Base-by-base conservation (phyloP, 2,113 vertebrate species). In the Turnix velox region DNA sequence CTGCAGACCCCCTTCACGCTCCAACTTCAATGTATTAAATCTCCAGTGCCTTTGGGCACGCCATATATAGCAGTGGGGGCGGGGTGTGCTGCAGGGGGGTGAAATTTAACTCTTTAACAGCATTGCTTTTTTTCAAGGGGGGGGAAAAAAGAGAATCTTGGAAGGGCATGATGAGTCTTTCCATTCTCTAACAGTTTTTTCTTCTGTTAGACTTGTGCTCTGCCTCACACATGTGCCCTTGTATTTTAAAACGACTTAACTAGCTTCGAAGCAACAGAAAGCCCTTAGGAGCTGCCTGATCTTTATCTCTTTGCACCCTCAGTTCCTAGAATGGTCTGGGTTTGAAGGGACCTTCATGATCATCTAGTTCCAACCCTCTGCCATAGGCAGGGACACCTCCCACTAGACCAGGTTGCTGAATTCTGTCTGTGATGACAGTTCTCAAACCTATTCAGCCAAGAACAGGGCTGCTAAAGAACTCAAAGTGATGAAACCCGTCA, bases 1-100 rank as follows among this genome's bases (percentile, higher is more conserved):
- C 93, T 92, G 93, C 94, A 94, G 95, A 94, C 91, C 93, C 91
- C 94, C 91, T 95, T 95, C 95, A 95, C 73, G 91, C 94, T 96
- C 93, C 74, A 93, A 79, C 94, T 78, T 94, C 94, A 87, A 57
- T 87, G 94, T 91, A 95, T 95, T 96, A 96, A 94, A 68, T 95
- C 95, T 93, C 93, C 89, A 92, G 84, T 23, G 95, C 95, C 94
- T 96, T 86, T 92, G 93, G 95, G 95, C 95, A 94, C 78, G 71
- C 91, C 87, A 59, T 63, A 88, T 84, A 88, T 40, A 93, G 95
- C 81, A 19, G 84, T 48, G 74, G 93, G 80, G 95, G 94, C 42
- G 52, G 94, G 94, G 76, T 88, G 78, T 69, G 74, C 88, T 87
- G 82, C 84, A 43, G 57, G 42, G 78, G 67, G 63, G 52, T 22